phyloP scores from a whole-genome alignment of 2,113 vertebrate genomes.

The Rana temporaria region DNA sequence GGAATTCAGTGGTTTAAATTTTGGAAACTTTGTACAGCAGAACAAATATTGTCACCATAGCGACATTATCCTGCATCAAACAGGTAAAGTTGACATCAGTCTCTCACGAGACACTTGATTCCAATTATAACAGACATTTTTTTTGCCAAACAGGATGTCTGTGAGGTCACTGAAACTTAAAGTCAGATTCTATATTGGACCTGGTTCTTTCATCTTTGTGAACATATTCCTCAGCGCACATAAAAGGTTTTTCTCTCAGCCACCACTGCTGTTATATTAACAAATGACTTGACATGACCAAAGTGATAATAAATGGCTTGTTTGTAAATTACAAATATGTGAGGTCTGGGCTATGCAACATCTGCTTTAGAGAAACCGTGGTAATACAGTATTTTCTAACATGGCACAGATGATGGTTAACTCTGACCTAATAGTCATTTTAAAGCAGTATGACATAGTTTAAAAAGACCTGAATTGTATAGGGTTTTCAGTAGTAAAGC shows the following conservation, averaged over 20 bases:
- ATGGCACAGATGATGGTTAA: no score
- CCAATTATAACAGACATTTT: constrained; percentile 45
- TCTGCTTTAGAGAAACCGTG: not conserved
- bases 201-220: constrained; percentile 50
- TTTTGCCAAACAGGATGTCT: constrained; percentile 51
- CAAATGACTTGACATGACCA: constrained; percentile 19
- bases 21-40: constrained; percentile 27
- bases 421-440: no score
- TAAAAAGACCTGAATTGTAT: no score
- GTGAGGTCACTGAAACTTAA: constrained; percentile 45
- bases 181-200: constrained; percentile 36
- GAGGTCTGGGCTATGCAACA: not conserved
- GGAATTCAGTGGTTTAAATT: not conserved
- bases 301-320: constrained; percentile 24
- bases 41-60: constrained; percentile 44
- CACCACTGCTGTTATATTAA: constrained; percentile 36
- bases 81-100: constrained; percentile 47
- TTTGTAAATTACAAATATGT: constrained; percentile 17
- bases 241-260: constrained; percentile 24
- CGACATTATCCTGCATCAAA: constrained; percentile 43
- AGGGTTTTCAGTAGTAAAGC: no score
- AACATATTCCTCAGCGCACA: constrained; percentile 37
- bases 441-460: no score
- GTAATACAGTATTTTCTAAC: no score
- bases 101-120: constrained; percentile 25